phyloP scores from a whole-genome alignment of 1,140 invertebrate species.

The Geopemphigus sp. region DNA sequence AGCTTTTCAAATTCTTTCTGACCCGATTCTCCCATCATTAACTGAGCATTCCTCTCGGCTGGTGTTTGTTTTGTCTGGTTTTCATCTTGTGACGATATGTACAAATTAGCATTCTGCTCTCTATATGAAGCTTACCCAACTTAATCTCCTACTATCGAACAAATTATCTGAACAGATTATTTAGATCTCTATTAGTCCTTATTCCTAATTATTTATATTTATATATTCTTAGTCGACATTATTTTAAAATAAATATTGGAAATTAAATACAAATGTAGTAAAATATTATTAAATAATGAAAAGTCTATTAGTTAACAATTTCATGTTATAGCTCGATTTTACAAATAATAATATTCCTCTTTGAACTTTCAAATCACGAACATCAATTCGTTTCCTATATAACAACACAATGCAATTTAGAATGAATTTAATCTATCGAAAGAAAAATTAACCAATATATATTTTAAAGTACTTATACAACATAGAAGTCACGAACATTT shows the following conservation, averaged over 20 bases:
- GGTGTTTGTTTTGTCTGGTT: too few species aligned
- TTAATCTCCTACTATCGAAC: too few species aligned
- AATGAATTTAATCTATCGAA: background rate
- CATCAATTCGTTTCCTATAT: background rate
- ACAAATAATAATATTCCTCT: background rate
- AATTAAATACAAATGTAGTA: background rate
- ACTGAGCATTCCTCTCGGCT: too few species aligned
- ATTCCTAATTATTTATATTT: too few species aligned
- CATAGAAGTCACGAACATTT: background rate
- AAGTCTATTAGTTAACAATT: background rate
- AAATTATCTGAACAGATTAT: too few species aligned
- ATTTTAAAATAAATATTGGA: background rate
- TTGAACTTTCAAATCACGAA: background rate
- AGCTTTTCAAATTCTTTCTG: too few species aligned
- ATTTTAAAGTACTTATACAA: background rate
- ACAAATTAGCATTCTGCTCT: too few species aligned
- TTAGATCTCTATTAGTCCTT: too few species aligned
- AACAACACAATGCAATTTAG: background rate
- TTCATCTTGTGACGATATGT: too few species aligned
- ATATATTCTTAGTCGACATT: background rate
- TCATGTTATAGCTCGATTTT: background rate
- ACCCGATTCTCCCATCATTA: too few species aligned
- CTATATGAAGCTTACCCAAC: too few species aligned
- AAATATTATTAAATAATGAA: background rate
- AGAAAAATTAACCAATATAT: constrained; percentile 11